phyloP scores from a whole-genome alignment of 2,888 invertebrate species.

The Omphaloscelis lunosa region DNA sequence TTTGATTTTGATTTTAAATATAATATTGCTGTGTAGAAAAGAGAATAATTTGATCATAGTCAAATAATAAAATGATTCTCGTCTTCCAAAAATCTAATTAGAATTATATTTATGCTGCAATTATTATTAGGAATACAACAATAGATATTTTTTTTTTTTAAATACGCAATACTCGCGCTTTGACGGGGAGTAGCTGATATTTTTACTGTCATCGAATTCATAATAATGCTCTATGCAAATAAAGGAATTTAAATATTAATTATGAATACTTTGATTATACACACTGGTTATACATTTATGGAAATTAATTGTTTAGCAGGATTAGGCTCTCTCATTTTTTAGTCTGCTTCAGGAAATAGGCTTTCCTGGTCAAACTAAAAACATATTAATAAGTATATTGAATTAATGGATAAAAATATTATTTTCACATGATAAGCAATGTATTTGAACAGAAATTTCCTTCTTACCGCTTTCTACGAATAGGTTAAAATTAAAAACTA shows the following conservation, averaged over 20 bases:
- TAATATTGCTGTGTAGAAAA: not conserved
- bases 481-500: constrained; percentile 54
- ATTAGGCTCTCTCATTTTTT: not conserved
- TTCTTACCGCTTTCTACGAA: constrained; percentile 75
- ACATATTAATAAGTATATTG: not conserved
- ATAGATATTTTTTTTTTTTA: not conserved
- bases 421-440: not conserved
- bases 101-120: not conserved
- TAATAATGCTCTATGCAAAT: not conserved
- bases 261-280: no score
- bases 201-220: not conserved
- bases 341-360: not conserved
- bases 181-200: not conserved
- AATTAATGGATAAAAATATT: not conserved
- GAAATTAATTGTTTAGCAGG: not conserved
- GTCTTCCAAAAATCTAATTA: not conserved
- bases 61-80: not conserved
- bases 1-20: no score
- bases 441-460: not conserved
- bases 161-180: not conserved
- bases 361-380: not conserved
- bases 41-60: not conserved
- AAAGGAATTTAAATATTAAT: not conserved
- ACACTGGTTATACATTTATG: not conserved
- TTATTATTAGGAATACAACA: not conserved